phyloP scores from a whole-genome alignment of 2,888 invertebrate genomes.

The Diarsia mendica region DNA sequence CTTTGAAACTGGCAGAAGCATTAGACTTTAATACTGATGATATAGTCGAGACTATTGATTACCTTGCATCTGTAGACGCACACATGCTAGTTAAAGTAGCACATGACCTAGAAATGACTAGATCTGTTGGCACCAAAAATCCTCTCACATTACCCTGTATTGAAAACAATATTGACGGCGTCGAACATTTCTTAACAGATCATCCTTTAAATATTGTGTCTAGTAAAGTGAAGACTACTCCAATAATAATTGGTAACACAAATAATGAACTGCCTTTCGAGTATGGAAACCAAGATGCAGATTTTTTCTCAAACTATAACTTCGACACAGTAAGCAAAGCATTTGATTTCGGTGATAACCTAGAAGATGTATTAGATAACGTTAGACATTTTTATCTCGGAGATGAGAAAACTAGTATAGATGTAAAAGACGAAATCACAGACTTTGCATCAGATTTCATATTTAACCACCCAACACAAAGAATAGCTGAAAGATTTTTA shows the following conservation, averaged over 20 bases:
- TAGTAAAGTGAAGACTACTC: conserved; percentile 20
- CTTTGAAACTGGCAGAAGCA: conserved; percentile 36
- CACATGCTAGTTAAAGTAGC: conserved; percentile 18
- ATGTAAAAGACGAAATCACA: conserved; percentile 17
- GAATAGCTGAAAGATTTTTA: conserved; percentile 34
- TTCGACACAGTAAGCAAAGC: conserved; percentile 9
- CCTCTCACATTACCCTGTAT: conserved; percentile 35
- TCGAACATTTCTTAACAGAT: conserved; percentile 44
- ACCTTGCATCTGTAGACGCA: conserved; percentile 29
- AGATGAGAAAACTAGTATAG: conserved; percentile 28
- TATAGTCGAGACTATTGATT: conserved; percentile 29
- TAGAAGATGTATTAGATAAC: conserved; percentile 21
- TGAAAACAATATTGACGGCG: conserved; percentile 38
- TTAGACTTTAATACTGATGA: conserved; percentile 33
- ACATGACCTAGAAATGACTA: conserved; percentile 21
- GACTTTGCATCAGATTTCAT: conserved; percentile 36
- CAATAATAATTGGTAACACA: conserved; percentile 43
- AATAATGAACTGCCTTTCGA: conserved; percentile 32
- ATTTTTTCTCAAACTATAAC: conserved; percentile 23
- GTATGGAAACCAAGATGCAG: not conserved
- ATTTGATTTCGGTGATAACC: conserved; percentile 27
- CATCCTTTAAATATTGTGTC: conserved; percentile 37
- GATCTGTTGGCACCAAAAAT: not conserved
- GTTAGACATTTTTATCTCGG: conserved; percentile 48
- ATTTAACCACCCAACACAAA: conserved; percentile 42